Evolutionary conservation across 2,113 vertebrate species (phyloP), one percentile per base, ranked within the genome.

Genomic region (Recurvirostra avosetta): DNA sequence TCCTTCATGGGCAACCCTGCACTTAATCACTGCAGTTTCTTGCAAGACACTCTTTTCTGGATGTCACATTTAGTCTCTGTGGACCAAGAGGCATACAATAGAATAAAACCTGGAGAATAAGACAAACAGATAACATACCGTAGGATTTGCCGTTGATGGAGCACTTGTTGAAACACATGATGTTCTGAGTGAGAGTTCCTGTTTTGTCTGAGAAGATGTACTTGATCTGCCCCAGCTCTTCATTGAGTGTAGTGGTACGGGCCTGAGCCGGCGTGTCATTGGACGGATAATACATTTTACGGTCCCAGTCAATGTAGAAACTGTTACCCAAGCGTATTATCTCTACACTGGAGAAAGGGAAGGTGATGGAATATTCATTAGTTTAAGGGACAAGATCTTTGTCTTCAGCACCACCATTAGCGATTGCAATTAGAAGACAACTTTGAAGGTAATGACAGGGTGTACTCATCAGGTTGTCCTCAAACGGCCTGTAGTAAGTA

Each of bases 151-250:
- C 99, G 2, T 99, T 98, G 96, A 99, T 99, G 91, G 99, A 99
- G 96, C 99, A 99, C 90, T 98, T 99, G 96, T 98, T 99, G 98
- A 99, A 99, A 78, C 97, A 96, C 99, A 99, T 99, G 97, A 99
- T 98, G 95, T 99, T 99, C 98, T 99, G 99, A 9, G 99, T 99
- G 94, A 99, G 98, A 19, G 99, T 99, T 61, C 99, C 99, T 1
- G 99, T 99, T 97, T 99, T 99, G 97, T 99, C 99, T 2, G 99
- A 99, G 98, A 99, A 99, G 96, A 99, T 98, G 83, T 99, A 99
- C 88, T 99, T 98, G 97, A 99, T 99, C 95, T 99, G 99, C 7
- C 99, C 99, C 41, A 99, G 98, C 96, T 99, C 99, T 96, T 99
- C 99, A 3, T 98, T 99, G 41, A 99, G 99, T 2, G 99, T 99